Base-by-base conservation (phyloP, 2,888 invertebrate genomes). In the Drosophila ezoana region DNA sequence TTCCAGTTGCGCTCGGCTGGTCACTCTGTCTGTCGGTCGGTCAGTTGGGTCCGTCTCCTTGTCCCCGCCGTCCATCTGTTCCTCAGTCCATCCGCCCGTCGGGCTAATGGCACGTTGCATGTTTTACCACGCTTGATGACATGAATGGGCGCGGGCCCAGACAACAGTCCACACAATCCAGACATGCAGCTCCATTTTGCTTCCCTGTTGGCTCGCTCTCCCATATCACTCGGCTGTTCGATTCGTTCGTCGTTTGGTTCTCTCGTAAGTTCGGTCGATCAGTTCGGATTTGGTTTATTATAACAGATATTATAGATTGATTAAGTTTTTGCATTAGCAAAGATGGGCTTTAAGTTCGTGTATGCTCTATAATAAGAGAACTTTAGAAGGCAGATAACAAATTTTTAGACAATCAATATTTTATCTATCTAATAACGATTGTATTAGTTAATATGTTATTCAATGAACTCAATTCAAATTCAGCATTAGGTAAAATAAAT, bases 61-160 rank as follows among this genome's bases (percentile, higher is more conserved):
- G 20, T 14, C 20, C 28, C 37, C 67, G 13, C 23, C 51, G 37
- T 51, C 48, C 23, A 37, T 35, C 49, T 37, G 45, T 45, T 40
- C 18, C 54, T 54, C 47, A 11, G 69, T 70, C 71, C 48, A 40
- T 52, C 63, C 45, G 75, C 52, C 79, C 70, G 73, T 65, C 76
- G 69, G 79, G 88, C 90, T 90, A 91, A 91, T 91, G 90, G 91
- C 91, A 91, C 91, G 89, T 85, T 89, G 90, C 91, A 90, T 91
- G 90, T 91, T 90, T 90, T 90, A 90, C 90, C 90, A 91, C 90
- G 91, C 89, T 89, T 88, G 91, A 87, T 91, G 90, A 90, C 90
- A 90, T 91, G 90, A 90, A 90, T 90, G 91, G 91, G 90, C 90
- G 90, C 90, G 91, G 90, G 87, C 90, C 83, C 86, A 82, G 76